Percentiles rank a stretch among this genome's conserved stretches.
Evolutionary conservation across 2,113 vertebrate species (phyloP).

Genomic region (Paramormyrops kingsleyae): DNA sequence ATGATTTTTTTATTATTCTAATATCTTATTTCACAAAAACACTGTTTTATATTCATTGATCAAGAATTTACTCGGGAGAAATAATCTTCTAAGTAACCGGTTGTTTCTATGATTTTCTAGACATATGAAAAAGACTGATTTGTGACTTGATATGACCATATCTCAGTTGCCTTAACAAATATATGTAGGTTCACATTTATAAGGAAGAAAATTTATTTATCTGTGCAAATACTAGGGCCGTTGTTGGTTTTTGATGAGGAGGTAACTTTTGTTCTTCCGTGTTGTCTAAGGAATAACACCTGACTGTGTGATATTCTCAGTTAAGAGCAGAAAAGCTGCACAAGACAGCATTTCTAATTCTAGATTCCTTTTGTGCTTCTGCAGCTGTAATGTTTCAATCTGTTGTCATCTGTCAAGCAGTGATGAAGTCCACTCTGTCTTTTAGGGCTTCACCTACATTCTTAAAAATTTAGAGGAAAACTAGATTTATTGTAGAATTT

Average conservation of each 20-base stretch:
- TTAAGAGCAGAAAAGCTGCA: neutral
- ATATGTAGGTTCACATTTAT: neutral
- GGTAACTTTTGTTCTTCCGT: neutral
- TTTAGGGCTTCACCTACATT: neutral
- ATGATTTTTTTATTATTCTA: neutral
- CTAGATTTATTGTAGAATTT: neutral
- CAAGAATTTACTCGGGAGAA: neutral
- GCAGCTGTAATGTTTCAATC: neutral
- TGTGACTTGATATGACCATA: neutral
- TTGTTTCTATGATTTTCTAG: neutral
- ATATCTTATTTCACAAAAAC: neutral
- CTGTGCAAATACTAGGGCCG: neutral
- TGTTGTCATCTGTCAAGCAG: neutral
- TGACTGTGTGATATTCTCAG: neutral
- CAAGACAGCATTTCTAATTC: neutral
- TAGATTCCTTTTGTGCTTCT: neutral
- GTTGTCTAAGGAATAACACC: neutral
- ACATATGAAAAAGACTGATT: neutral
- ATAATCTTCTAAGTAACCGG: neutral
- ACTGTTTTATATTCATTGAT: neutral
- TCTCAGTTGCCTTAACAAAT: neutral
- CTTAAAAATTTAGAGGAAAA: neutral
- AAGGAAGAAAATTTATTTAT: neutral
- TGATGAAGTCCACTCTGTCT: neutral
- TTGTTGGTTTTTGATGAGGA: neutral